Base-by-base conservation (phyloP, 2,797 vertebrate species). In the Enoplosus armatus region DNA sequence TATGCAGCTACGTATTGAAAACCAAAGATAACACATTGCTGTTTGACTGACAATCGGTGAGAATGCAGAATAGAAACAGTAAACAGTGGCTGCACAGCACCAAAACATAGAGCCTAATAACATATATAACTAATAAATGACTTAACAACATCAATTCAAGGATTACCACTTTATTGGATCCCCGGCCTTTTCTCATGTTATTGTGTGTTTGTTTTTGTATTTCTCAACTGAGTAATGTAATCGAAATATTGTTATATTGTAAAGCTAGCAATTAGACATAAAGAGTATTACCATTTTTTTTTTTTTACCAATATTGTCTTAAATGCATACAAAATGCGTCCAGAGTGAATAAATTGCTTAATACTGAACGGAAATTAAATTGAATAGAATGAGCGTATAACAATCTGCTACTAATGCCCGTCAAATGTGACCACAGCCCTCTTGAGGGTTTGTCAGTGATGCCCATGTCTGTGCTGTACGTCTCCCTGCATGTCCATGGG, bases 401-500 rank as follows among this genome's bases (percentile, higher is more conserved):
- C 51, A 76, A 67, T 75, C 33, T 55, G 73, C 69, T 35, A 24
- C 59, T 48, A 67, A 65, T 26, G 62, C 37, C 58, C 35, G 29
- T 83, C 47, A 75, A 71, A 80, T 31, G 37, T 24, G 76, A 77
- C 67, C 27, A 2, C 41, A 54, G 62, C 16, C 15, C 16, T 66
- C 41, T 22, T 16, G 15, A 72, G 72, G 41, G 58, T 68, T 65
- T n/a, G 69, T 66, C 45, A 39, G 41, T 18, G 20, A 45, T 58
- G 70, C 59, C 48, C 66, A 47, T n/a, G 26, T 61, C 35, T 55
- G 7, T 51, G 37, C 55, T 16, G 14, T 29, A 35, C 74, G 68
- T 80, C 37, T 73, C 35, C 56, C 22, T n/a, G 45, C 39, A 22
- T 69, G 70, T 73, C 79, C 63, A 55, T 11, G 1, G 70, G 79